A percentile compares a stretch with the other conserved stretches of the same genome.
Evolutionary conservation across 2,113 vertebrate species (phyloP).

Genomic region (Ursus arctos): DNA sequence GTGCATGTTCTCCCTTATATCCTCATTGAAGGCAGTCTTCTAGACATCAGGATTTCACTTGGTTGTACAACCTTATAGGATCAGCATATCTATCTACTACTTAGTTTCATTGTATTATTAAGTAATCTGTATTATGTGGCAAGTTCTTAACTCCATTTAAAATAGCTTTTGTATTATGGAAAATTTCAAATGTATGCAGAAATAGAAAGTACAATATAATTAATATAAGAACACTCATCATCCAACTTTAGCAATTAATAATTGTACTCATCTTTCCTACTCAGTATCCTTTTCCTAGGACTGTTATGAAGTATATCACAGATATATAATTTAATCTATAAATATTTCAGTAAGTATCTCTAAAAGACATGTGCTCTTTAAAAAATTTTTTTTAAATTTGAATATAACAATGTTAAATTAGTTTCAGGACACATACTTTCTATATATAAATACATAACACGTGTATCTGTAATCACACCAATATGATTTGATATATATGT

Average conservation of each 20-base stretch:
- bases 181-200: neutral
- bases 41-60: neutral
- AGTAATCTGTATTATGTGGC: neutral
- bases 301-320: neutral
- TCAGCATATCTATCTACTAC: neutral
- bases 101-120: neutral
- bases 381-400: neutral
- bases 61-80: neutral
- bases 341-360: neutral
- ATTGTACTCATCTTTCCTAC: neutral
- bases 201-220: neutral
- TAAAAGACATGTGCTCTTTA: neutral
- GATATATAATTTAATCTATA: neutral
- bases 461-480: neutral
- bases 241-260: neutral
- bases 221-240: neutral
- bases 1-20: neutral
- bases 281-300: neutral
- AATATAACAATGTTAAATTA: neutral
- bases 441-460: neutral
- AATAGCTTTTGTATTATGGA: constrained; percentile 12
- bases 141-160: neutral
- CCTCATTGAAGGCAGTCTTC: neutral
- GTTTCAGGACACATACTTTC: neutral
- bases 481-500: neutral